These are phyloP conservation scores for Rhabdomys pumilio DNA, from an alignment of 2,797 vertebrate species.

Conservation along the genomic window DNA sequence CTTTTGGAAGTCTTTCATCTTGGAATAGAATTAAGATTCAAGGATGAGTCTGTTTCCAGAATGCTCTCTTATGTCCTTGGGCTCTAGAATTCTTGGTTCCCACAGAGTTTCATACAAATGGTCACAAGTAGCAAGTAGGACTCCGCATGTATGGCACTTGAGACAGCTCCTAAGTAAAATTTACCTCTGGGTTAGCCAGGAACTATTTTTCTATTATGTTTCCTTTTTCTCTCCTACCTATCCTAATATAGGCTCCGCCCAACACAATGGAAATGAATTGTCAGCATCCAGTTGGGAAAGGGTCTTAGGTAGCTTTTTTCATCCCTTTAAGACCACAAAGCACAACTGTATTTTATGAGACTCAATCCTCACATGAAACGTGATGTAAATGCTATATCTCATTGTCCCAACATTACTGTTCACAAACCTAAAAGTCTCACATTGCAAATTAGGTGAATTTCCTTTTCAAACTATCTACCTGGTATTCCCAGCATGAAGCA, in stretches of 20 bases:
- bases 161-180: not conserved
- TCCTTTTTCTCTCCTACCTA: not conserved
- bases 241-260: not conserved
- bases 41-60: conserved; percentile 1
- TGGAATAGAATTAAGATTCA: not conserved
- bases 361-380: conserved; percentile 20
- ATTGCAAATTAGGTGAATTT: conserved; percentile 39
- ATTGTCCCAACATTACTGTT: not conserved
- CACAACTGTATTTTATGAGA: conserved; percentile 30
- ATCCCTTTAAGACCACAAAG: conserved; percentile 20
- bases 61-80: not conserved
- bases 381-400: conserved; percentile 6
- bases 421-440: conserved; percentile 33
- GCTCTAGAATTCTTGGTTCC: conserved; percentile 52
- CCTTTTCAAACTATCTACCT: conserved; percentile 22
- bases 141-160: not conserved
- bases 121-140: not conserved
- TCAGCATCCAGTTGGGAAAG: not conserved
- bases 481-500: conserved; percentile 6
- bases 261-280: conserved; percentile 15
- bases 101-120: conserved; percentile 64
- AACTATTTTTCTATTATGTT: not conserved
- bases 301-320: not conserved
- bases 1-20: not conserved
- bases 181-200: conserved; percentile 2